Conservation (phyloP, 2,888 invertebrate genomes). For the Meteorus cinctellus region DNA sequence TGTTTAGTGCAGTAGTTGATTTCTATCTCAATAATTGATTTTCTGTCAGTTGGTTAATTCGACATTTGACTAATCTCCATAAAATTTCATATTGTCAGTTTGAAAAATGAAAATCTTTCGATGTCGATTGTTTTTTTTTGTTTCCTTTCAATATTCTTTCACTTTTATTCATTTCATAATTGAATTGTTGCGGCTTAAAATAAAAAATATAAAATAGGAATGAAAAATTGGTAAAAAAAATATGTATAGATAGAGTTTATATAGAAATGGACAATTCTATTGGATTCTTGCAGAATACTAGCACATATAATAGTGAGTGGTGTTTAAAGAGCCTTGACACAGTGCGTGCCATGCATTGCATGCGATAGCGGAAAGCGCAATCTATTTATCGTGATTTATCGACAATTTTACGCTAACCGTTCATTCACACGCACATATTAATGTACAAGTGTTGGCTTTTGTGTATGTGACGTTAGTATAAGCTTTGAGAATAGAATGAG, state of each 20-base stretch:
- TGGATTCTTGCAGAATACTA: conserved; percentile 61
- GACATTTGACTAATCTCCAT: neutral
- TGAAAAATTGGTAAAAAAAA: neutral
- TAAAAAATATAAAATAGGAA: neutral
- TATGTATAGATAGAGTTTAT: neutral
- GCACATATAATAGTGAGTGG: conserved; percentile 65
- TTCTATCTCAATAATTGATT: neutral
- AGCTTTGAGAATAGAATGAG: neutral
- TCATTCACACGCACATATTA: conserved; percentile 51
- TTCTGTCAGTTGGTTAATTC: neutral
- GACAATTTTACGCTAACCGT: conserved; percentile 62
- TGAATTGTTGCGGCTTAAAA: too few relatives aligned
- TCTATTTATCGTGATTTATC: conserved; percentile 71
- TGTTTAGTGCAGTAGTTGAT: too few relatives aligned
- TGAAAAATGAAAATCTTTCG: too few relatives aligned
- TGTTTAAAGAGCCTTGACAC: conserved; percentile 68
- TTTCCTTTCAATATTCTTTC: too few relatives aligned
- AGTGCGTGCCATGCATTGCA: conserved; percentile 70
- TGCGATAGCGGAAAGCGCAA: conserved; percentile 72
- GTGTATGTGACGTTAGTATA: neutral
- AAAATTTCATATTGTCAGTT: neutral
- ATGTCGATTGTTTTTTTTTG: too few relatives aligned
- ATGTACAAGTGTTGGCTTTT: neutral
- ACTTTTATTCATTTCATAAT: too few relatives aligned
- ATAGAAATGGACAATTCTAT: neutral